A percentile compares a stretch with the other conserved stretches of the same genome.
phyloP scores from a whole-genome alignment of 2,113 vertebrate genomes.

The Climacteris rufus region DNA sequence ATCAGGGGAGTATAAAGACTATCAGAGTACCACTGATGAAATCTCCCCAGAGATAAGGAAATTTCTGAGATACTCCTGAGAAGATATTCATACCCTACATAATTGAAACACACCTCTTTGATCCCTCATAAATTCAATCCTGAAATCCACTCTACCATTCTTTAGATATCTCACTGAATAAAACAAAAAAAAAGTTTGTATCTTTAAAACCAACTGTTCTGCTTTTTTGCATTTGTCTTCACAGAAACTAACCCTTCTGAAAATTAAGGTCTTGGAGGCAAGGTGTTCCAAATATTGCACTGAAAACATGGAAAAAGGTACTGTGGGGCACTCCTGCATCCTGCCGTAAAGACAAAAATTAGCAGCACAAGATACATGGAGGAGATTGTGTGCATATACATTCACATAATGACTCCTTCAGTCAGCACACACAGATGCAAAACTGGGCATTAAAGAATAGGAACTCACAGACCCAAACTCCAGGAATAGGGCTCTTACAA shows the following conservation, averaged over 20 bases:
- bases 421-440: not conserved
- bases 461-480: not conserved
- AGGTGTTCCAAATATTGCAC: not conserved
- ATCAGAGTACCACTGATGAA: not conserved
- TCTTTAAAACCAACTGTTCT: not conserved
- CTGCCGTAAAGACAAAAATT: not conserved
- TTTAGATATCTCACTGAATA: not conserved
- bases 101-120: not conserved
- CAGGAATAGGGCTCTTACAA: not conserved
- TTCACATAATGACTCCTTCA: not conserved
- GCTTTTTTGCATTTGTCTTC: not conserved
- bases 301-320: not conserved
- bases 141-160: not conserved
- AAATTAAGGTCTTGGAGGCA: not conserved
- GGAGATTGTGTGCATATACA: not conserved
- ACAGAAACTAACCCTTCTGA: not conserved
- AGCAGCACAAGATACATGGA: not conserved
- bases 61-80: not conserved
- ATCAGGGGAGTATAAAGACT: not conserved
- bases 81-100: not conserved
- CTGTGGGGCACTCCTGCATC: not conserved
- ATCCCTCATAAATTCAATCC: not conserved
- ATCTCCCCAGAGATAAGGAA: not conserved
- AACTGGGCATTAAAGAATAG: not conserved
- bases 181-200: accelerated